phyloP scores from a whole-genome alignment of 1,140 invertebrate species.

The Platorchestia sp. region DNA sequence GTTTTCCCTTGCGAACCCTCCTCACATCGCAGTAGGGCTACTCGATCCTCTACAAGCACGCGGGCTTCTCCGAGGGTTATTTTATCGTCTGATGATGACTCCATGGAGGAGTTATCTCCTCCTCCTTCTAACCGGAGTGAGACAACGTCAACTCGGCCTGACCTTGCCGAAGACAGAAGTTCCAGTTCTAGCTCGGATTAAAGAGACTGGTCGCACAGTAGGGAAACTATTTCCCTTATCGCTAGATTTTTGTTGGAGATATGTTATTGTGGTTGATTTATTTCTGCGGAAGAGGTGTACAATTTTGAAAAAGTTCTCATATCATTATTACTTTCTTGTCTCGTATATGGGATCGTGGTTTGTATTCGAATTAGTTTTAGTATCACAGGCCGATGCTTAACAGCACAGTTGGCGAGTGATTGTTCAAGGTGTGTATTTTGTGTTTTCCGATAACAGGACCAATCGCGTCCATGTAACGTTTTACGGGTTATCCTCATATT shows the following conservation, averaged over 20 bases:
- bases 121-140: background rate
- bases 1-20: background rate
- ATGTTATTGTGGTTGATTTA: background rate
- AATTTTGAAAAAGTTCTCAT: background rate
- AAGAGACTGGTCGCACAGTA: background rate
- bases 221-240: background rate
- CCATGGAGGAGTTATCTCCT: conserved; percentile 29
- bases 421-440: too few species aligned
- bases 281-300: background rate
- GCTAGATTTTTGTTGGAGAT: background rate
- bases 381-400: too few species aligned
- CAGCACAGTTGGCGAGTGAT: too few species aligned
- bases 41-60: background rate
- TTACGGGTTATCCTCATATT: background rate
- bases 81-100: conserved; percentile 33
- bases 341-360: background rate
- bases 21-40: background rate
- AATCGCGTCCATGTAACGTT: background rate
- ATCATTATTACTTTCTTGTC: background rate
- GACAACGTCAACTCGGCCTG: background rate
- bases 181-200: conserved; percentile 3
- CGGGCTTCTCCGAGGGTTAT: background rate
- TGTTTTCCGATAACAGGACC: background rate
- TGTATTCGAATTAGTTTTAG: background rate
- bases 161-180: conserved; percentile 17